Evolutionary conservation across 1,140 invertebrate genomes (phyloP).

Genomic region (Mercenaria mercenaria): DNA sequence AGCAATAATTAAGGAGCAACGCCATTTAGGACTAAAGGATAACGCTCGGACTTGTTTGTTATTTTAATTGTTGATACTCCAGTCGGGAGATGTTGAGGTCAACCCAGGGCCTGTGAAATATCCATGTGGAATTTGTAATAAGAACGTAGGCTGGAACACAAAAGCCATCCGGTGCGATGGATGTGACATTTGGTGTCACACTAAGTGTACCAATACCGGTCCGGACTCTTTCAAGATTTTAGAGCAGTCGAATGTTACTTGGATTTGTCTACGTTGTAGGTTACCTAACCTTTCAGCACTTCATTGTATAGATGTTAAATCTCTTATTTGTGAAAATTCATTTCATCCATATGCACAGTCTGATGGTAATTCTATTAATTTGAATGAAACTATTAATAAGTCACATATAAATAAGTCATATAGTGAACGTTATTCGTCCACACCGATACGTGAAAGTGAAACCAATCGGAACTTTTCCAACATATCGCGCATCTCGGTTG

Average conservation of each 20-base stretch:
- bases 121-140: slow-evolving; percentile 55
- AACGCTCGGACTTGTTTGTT: not conserved
- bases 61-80: too few relatives aligned
- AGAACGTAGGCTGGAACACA: slow-evolving; percentile 33
- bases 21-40: not conserved
- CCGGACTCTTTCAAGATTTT: slow-evolving; percentile 10
- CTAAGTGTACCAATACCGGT: slow-evolving; percentile 1
- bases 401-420: not conserved
- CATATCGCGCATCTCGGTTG: not conserved
- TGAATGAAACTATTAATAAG: not conserved
- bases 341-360: not conserved
- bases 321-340: not conserved
- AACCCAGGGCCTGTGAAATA: too few relatives aligned
- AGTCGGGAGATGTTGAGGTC: slow-evolving; percentile 21
- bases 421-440: too few relatives aligned
- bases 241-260: not conserved
- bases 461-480: not conserved
- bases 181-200: slow-evolving; percentile 54
- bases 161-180: slow-evolving; percentile 49
- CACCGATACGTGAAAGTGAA: not conserved
- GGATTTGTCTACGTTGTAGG: slow-evolving; percentile 37
- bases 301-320: not conserved
- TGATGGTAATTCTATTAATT: not conserved
- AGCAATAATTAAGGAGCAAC: not conserved
- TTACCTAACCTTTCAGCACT: slow-evolving; percentile 42